Conservation (phyloP, 1,140 invertebrate genomes). For the Neotoxoptera formosana region DNA sequence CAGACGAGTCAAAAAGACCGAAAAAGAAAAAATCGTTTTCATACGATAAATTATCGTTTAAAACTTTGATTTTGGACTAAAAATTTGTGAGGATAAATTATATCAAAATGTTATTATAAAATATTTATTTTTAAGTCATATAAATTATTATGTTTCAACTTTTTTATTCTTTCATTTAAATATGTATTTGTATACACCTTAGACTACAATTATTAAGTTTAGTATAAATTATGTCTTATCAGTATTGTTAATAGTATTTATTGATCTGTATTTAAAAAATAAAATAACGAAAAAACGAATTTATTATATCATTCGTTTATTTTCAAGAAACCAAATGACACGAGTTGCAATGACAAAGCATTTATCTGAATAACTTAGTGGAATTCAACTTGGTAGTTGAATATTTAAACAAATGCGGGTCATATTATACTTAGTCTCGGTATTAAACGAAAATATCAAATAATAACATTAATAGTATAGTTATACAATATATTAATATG, state of each 20-base stretch:
- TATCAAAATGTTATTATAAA: background rate
- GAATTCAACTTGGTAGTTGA: background rate
- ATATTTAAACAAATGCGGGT: conserved; percentile 6
- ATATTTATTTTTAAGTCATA: background rate
- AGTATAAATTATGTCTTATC: background rate
- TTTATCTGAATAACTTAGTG: conserved; percentile 34
- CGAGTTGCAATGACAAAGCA: conserved; percentile 10
- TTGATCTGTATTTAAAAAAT: background rate
- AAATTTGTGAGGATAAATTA: background rate
- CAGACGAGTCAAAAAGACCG: conserved; percentile 64
- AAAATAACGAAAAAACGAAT: background rate
- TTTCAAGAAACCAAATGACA: conserved; percentile 29
- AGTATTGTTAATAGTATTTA: background rate
- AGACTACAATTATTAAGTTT: background rate
- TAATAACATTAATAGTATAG: background rate
- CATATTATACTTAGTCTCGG: background rate
- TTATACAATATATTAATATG: background rate
- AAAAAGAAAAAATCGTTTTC: conserved; percentile 60
- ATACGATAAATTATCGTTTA: background rate
- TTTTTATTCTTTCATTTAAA: background rate
- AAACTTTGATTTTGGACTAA: conserved; percentile 47
- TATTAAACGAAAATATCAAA: conserved; percentile 23
- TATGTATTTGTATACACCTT: background rate
- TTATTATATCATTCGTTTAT: background rate
- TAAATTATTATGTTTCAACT: background rate